A percentile compares a stretch with the other conserved stretches of the same genome.
These are phyloP conservation scores for Ianthella basta DNA, from an alignment of 37 sponge, comb jelly and placozoan species.

Conservation along the genomic window DNA sequence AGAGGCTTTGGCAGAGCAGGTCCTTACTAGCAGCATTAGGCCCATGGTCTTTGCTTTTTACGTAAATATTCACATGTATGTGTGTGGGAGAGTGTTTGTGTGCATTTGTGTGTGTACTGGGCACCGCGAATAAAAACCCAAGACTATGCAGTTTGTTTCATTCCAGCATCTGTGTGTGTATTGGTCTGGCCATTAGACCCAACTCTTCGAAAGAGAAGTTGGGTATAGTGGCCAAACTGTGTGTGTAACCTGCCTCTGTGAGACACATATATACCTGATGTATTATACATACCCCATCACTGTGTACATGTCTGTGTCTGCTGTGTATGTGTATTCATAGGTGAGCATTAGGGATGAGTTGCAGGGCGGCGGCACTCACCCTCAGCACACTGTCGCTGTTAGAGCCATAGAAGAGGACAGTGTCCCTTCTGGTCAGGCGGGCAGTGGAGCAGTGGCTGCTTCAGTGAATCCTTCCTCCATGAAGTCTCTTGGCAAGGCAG, in stretches of 20 bases:
- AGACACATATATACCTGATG: neutral
- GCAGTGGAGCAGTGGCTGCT: neutral
- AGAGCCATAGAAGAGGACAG: neutral
- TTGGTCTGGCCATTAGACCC: no score
- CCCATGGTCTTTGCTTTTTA: neutral
- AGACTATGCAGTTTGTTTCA: no score
- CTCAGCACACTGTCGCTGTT: neutral
- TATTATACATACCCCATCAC: neutral
- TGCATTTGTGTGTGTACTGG: neutral
- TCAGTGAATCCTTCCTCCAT: neutral
- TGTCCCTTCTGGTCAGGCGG: neutral
- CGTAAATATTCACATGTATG: neutral
- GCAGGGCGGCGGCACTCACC: neutral
- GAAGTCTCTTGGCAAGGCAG: neutral
- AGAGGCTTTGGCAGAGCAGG: conserved; percentile 82
- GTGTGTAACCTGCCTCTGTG: no score
- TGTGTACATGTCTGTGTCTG: neutral
- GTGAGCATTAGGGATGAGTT: conserved; percentile 26
- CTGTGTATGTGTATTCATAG: neutral
- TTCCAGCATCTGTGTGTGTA: no score
- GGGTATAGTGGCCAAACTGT: no score
- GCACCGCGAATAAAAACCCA: no score
- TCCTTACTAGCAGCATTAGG: neutral
- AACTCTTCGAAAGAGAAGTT: no score
- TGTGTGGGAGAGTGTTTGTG: neutral